Percentiles rank a stretch among this genome's conserved stretches.
These are phyloP conservation scores for Monomorium pharaonis DNA, from an alignment of 1,140 invertebrate species.

Conservation along the genomic window DNA sequence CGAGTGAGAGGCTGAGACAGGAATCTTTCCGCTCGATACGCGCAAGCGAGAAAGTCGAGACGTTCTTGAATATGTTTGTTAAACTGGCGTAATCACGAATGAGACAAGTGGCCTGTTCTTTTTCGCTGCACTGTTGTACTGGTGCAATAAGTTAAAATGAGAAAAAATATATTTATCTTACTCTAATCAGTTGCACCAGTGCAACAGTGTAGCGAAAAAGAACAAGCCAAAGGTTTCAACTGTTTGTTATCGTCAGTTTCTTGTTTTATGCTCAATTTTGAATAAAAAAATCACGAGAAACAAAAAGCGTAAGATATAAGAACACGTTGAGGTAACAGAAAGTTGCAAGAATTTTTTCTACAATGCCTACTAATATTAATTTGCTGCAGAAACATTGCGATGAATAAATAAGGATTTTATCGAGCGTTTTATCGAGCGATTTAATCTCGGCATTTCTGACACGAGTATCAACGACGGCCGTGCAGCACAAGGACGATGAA, in stretches of 20 bases:
- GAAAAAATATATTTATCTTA: no score
- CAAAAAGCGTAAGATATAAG: neutral
- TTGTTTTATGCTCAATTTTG: neutral
- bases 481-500: neutral
- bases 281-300: neutral
- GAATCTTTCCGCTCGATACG: constrained; percentile 59
- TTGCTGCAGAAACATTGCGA: neutral
- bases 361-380: neutral
- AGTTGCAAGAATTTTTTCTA: neutral
- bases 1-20: constrained; percentile 35
- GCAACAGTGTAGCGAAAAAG: no score
- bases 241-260: neutral
- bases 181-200: no score
- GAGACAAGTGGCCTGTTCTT: no score
- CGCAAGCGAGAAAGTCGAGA: constrained; percentile 43
- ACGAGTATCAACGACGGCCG: no score
- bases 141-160: no score
- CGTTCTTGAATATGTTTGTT: neutral
- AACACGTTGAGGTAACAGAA: neutral
- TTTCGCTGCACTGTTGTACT: no score
- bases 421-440: neutral
- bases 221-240: no score
- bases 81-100: neutral
- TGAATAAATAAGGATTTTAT: neutral
- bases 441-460: no score